A percentile compares a stretch with the other conserved stretches of the same genome.
phyloP scores from a whole-genome alignment of 2,113 vertebrate genomes.

The Cebus imitator region DNA sequence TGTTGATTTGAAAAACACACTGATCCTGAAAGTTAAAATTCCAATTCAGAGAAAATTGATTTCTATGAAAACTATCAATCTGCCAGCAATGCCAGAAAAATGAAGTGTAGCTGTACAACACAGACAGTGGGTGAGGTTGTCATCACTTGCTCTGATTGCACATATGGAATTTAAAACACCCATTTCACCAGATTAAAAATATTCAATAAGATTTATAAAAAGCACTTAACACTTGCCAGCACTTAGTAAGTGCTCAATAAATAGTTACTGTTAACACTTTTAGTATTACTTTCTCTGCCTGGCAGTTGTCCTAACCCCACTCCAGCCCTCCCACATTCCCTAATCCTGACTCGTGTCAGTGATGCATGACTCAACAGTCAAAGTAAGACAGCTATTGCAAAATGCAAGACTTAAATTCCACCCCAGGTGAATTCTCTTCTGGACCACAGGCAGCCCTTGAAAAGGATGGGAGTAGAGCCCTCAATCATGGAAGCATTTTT shows the following conservation, averaged over 20 bases:
- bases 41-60: conserved; percentile 37
- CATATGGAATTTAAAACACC: conserved; percentile 7
- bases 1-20: neutral
- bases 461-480: neutral
- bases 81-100: neutral
- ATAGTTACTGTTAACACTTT: neutral
- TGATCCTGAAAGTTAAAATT: conserved; percentile 42
- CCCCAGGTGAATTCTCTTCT: neutral
- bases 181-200: neutral
- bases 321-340: neutral
- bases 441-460: neutral
- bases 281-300: neutral
- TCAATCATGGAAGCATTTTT: neutral
- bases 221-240: neutral
- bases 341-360: neutral
- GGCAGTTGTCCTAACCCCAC: neutral
- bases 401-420: neutral
- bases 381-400: neutral
- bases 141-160: conserved; percentile 35
- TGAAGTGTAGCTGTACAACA: neutral
- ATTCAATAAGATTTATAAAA: conserved; percentile 13
- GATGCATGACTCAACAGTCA: neutral
- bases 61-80: conserved; percentile 34
- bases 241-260: neutral
- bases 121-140: neutral